Evolutionary conservation across 2,888 invertebrate genomes (phyloP).

Genomic region (Lamellibrachia columna): DNA sequence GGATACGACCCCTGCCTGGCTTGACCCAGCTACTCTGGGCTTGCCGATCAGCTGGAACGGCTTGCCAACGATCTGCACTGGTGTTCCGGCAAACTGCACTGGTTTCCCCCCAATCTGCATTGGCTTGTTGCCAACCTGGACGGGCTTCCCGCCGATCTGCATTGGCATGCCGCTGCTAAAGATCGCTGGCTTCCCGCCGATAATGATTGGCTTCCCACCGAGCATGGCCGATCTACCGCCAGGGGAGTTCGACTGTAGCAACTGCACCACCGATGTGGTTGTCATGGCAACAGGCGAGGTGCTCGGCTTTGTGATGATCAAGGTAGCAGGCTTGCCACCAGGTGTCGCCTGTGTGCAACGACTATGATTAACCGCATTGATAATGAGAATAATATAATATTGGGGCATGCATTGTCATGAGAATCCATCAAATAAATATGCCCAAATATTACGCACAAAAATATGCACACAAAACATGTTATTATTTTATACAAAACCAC

Average conservation of each 20-base stretch:
- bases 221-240: constrained; percentile 29
- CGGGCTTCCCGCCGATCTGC: neutral
- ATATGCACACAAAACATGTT: no score
- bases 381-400: no score
- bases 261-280: constrained; percentile 33
- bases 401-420: no score
- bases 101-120: constrained; percentile 54
- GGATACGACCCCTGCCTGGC: constrained; percentile 29
- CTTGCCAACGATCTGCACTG: constrained; percentile 42
- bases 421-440: no score
- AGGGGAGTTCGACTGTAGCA: constrained; percentile 34
- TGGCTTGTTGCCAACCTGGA: constrained; percentile 34
- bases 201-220: constrained; percentile 32
- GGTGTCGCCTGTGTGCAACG: neutral
- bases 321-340: constrained; percentile 32
- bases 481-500: no score
- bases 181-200: constrained; percentile 19
- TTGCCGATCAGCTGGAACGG: neutral
- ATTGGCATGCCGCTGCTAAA: neutral
- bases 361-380: neutral
- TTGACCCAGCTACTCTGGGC: neutral
- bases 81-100: constrained; percentile 56
- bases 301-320: constrained; percentile 31
- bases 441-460: no score
- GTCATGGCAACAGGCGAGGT: constrained; percentile 17